A percentile compares a stretch with the other conserved stretches of the same genome.
Conservation (phyloP, 2,113 vertebrate species). For the Camelus bactrianus region DNA sequence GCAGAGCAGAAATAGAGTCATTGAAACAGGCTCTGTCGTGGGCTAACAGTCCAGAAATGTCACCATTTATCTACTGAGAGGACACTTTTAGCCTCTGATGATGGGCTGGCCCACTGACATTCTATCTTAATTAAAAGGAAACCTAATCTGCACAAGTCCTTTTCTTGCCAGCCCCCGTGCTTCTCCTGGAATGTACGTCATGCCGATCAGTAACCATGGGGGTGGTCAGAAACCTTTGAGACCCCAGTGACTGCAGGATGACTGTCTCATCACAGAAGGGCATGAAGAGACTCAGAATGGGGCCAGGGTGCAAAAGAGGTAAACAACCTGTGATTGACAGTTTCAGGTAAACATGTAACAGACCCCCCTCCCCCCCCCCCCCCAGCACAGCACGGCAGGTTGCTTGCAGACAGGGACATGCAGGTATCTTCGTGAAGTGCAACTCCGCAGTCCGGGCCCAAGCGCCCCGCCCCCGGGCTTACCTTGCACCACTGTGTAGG, state of each 20-base stretch:
- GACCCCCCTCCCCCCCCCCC: not conserved
- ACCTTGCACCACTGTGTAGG: slow-evolving; percentile 99
- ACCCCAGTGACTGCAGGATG: not conserved
- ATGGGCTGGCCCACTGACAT: slow-evolving; percentile 76
- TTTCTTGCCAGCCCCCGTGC: slow-evolving; percentile 59
- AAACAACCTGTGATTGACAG: too few relatives aligned
- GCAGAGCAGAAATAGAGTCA: slow-evolving; percentile 78
- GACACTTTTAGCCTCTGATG: slow-evolving; percentile 80
- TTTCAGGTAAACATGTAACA: too few relatives aligned
- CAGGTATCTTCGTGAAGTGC: too few relatives aligned
- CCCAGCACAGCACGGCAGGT: too few relatives aligned
- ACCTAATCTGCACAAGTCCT: slow-evolving; percentile 76
- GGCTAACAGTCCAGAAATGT: slow-evolving; percentile 80
- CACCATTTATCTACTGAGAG: slow-evolving; percentile 83
- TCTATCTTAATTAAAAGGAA: slow-evolving; percentile 84
- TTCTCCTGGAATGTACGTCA: not conserved
- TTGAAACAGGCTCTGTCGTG: slow-evolving; percentile 64
- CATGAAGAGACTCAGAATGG: not conserved
- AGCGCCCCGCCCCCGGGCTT: not conserved
- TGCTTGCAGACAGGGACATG: too few relatives aligned
- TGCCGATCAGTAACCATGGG: not conserved
- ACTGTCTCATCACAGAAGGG: not conserved
- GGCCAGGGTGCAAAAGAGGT: too few relatives aligned
- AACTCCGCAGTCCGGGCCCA: too few relatives aligned
- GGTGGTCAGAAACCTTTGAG: slow-evolving; percentile 44